A percentile compares a stretch with the other conserved stretches of the same genome.
Conservation (phyloP, 2,888 invertebrate genomes). For the Lasioglossum zephyrum region DNA sequence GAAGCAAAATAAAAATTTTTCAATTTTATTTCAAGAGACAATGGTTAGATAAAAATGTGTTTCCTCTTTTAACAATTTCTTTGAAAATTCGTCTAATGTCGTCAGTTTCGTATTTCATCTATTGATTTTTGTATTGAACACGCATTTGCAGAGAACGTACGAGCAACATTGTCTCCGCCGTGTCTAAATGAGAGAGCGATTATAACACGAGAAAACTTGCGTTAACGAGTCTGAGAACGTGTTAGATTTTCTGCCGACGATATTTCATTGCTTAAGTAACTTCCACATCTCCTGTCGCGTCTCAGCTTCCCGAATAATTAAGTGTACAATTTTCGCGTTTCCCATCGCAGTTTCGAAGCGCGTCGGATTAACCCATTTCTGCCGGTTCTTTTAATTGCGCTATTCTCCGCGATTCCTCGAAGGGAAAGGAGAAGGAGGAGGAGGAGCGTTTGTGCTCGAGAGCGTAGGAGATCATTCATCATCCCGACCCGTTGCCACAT, state of each 20-base stretch:
- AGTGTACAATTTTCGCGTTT: too few relatives aligned
- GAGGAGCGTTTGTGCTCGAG: background rate
- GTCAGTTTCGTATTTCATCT: background rate
- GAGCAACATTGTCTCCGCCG: background rate
- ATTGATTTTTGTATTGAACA: background rate
- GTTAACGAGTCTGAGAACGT: background rate
- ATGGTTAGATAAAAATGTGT: too few relatives aligned
- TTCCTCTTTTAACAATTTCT: too few relatives aligned
- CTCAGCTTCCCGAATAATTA: background rate
- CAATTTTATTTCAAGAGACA: background rate
- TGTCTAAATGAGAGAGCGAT: background rate
- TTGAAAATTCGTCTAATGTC: too few relatives aligned
- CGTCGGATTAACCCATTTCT: slow-evolving; percentile 18
- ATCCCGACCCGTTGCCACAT: slow-evolving; percentile 38
- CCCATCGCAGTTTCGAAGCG: background rate
- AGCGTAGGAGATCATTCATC: slow-evolving; percentile 45
- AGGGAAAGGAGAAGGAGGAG: background rate
- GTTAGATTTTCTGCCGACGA: background rate
- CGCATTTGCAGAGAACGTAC: background rate
- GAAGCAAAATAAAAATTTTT: background rate
- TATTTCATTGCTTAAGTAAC: background rate
- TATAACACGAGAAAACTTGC: background rate
- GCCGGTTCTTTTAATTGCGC: slow-evolving; percentile 6
- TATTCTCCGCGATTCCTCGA: background rate
- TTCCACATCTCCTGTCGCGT: background rate